Base-by-base conservation (phyloP, 2,113 vertebrate species). In the Gavia stellata region DNA sequence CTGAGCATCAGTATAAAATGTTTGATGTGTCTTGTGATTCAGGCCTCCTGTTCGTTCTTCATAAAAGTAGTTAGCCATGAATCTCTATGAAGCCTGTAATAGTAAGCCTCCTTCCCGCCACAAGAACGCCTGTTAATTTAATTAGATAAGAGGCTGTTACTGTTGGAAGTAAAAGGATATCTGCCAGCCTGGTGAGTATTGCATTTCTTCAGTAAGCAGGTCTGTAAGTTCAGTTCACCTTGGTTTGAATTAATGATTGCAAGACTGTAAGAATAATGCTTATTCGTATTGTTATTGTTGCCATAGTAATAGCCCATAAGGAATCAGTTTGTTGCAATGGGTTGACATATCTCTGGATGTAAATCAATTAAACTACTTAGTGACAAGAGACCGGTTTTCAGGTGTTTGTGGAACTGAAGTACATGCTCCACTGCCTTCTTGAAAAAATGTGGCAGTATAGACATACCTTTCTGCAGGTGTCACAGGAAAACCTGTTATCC, bases 101-200 rank as follows among this genome's bases (percentile, higher is more conserved):
- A 70, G 3, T 63, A 73, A 84, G 44, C 31, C 13, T 73, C 26
- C 28, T 71, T 34, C 53, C 44, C 23, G n/a, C n/a, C n/a, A 29
- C 56, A 72, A 67, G 50, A 34, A 31, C 8, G 59, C 38, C 29
- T 40, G 23, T 31, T 63, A 72, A 81, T 91, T 91, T 88, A 86
- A 58, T 80, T 78, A 90, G 42, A 17, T 62, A 94, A 67, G 44
- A 65, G 58, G 25, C 58, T 21, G 15, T 53, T 87, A 47, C 15
- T 92, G 19, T 88, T 85, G 47, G 58, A 77, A 78, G 20, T 88
- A 79, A 90, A 88, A 73, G 68, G 17, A 25, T 77, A 33, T 59
- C 72, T 93, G 28, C 81, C 23, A 12, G 31, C 68, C 61, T 92
- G 90, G 87, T 92, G 93, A 97, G 91, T 96, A 72, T 56, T 52